A percentile compares a stretch with the other conserved stretches of the same genome.
These are phyloP conservation scores for Ochropacha duplaris DNA, from an alignment of 2,888 invertebrate genomes.

Conservation along the genomic window DNA sequence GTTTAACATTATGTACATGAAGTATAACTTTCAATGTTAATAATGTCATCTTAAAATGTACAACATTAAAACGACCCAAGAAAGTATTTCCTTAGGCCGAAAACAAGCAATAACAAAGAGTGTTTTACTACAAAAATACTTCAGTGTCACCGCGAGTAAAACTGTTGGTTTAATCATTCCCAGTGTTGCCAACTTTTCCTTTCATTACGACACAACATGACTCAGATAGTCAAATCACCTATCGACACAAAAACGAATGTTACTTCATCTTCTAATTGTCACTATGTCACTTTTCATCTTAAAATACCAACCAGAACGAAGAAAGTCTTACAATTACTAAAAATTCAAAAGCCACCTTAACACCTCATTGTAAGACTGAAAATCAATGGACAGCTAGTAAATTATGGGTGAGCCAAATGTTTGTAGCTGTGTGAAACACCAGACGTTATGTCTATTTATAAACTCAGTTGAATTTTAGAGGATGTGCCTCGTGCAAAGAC, in stretches of 20 bases:
- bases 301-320: conserved; percentile 2
- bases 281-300: conserved; percentile 12
- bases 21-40: too few relatives aligned
- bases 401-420: conserved; percentile 10
- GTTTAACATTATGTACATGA: too few relatives aligned
- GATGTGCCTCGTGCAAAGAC: conserved; percentile 36
- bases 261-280: conserved; percentile 14
- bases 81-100: background rate
- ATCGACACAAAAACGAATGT: conserved; percentile 11
- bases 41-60: too few relatives aligned
- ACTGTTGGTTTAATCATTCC: background rate
- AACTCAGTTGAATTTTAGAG: conserved; percentile 36
- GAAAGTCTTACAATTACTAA: background rate
- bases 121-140: background rate
- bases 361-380: background rate
- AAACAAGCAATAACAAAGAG: background rate
- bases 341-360: background rate
- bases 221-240: conserved; percentile 1
- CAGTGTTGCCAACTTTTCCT: conserved; percentile 2
- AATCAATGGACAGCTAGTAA: background rate
- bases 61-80: too few relatives aligned
- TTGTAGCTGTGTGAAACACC: conserved; percentile 42
- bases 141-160: background rate
- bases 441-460: conserved; percentile 48
- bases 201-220: conserved; percentile 13